Conservation (phyloP, 1,140 invertebrate species). For the Saxidomus purpurata region DNA sequence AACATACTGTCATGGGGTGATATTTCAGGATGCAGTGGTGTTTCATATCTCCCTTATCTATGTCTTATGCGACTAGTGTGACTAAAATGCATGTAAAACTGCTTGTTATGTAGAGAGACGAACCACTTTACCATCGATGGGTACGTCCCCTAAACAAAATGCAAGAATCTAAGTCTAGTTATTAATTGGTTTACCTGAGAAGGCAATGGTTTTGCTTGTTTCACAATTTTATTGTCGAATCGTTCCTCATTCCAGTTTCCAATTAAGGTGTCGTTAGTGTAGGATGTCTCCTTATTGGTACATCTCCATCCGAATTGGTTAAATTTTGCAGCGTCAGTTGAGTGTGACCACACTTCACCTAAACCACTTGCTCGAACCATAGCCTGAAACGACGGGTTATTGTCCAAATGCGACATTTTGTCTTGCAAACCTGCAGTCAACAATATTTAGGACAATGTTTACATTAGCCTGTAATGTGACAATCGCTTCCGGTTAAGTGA, state of each 20-base stretch:
- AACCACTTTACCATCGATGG: too few species aligned
- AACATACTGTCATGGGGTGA: too few species aligned
- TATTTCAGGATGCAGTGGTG: too few species aligned
- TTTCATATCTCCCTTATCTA: too few species aligned
- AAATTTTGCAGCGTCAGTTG: slow-evolving; percentile 75
- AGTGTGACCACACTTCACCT: slow-evolving; percentile 80
- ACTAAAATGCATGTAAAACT: too few species aligned
- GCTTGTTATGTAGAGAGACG: too few species aligned
- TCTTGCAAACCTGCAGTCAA: background rate
- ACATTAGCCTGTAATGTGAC: slow-evolving; percentile 21
- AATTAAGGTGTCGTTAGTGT: slow-evolving; percentile 75
- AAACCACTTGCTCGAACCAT: slow-evolving; percentile 79
- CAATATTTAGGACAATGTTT: slow-evolving; percentile 14
- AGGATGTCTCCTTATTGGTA: slow-evolving; percentile 80
- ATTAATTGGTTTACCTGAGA: slow-evolving; percentile 75
- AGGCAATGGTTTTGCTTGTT: slow-evolving; percentile 75
- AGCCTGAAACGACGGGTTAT: slow-evolving; percentile 75
- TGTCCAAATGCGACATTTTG: slow-evolving; percentile 65
- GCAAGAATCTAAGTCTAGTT: too few species aligned
- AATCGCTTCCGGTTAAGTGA: slow-evolving; percentile 8
- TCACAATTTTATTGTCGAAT: slow-evolving; percentile 75
- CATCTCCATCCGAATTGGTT: slow-evolving; percentile 82
- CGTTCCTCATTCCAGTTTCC: slow-evolving; percentile 83
- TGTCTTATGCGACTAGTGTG: too few species aligned
- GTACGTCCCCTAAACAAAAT: too few species aligned